Conservation (phyloP, 2,797 vertebrate genomes). For the Siniperca undulata region DNA sequence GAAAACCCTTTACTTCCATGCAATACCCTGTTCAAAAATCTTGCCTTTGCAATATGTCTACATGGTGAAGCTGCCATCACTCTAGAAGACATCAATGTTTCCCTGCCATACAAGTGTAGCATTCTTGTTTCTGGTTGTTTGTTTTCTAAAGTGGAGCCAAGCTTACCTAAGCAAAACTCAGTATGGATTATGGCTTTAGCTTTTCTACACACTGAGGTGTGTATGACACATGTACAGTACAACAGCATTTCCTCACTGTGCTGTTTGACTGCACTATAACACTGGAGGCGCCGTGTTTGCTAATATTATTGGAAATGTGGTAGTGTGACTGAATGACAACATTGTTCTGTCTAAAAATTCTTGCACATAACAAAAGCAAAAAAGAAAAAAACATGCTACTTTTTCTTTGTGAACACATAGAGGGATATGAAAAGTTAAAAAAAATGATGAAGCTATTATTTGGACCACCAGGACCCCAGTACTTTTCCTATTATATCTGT, state of each 20-base stretch:
- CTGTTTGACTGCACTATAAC: slow-evolving; percentile 26
- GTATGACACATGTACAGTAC: slow-evolving; percentile 30
- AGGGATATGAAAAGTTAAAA: not conserved
- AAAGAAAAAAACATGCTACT: not conserved
- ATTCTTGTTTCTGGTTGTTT: slow-evolving; percentile 74
- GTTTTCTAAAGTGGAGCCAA: slow-evolving; percentile 73
- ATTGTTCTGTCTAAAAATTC: not conserved
- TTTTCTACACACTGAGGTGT: slow-evolving; percentile 34
- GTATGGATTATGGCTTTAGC: slow-evolving; percentile 62
- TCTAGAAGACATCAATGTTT: slow-evolving; percentile 71
- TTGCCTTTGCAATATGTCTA: slow-evolving; percentile 78
- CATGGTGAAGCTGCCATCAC: slow-evolving; percentile 69
- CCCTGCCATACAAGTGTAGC: slow-evolving; percentile 64
- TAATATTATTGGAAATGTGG: slow-evolving; percentile 1
- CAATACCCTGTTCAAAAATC: slow-evolving; percentile 65
- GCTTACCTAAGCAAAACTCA: slow-evolving; percentile 79
- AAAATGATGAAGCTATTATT: not conserved
- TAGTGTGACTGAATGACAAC: not conserved
- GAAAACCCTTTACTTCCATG: slow-evolving; percentile 73
- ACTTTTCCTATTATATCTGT: not conserved
- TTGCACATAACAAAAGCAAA: not conserved
- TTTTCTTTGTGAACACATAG: not conserved
- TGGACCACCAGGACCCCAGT: not conserved
- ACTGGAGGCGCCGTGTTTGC: slow-evolving; percentile 7
- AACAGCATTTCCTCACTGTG: slow-evolving; percentile 13